Percentiles rank a stretch among this genome's conserved stretches.
These are phyloP conservation scores for Listrodromus nycthemerus DNA, from an alignment of 2,888 invertebrate genomes.

Conservation along the genomic window DNA sequence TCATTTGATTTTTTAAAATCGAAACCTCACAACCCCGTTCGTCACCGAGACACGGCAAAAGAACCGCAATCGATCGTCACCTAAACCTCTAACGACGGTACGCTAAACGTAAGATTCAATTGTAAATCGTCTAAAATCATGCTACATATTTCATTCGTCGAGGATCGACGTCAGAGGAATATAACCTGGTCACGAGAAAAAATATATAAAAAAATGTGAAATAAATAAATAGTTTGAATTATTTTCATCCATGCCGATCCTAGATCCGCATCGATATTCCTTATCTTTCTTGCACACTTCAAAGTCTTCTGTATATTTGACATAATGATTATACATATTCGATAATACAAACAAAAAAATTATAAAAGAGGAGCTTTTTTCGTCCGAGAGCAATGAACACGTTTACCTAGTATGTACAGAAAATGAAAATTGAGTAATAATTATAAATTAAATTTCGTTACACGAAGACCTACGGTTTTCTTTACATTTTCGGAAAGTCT, in stretches of 20 bases:
- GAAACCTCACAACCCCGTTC: slow-evolving; percentile 64
- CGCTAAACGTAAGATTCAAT: slow-evolving; percentile 66
- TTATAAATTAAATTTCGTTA: slow-evolving; percentile 67
- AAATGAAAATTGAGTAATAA: slow-evolving; percentile 65
- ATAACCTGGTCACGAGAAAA: slow-evolving; percentile 64
- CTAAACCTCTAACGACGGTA: slow-evolving; percentile 66
- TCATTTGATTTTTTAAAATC: slow-evolving; percentile 34
- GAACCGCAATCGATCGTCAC: slow-evolving; percentile 69
- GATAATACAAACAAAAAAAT: slow-evolving; percentile 52
- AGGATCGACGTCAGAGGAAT: slow-evolving; percentile 64
- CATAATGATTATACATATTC: slow-evolving; percentile 61
- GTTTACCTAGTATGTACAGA: slow-evolving; percentile 79
- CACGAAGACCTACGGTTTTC: slow-evolving; percentile 46
- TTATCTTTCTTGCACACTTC: slow-evolving; percentile 39
- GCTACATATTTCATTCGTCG: slow-evolving; percentile 71
- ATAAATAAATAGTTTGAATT: slow-evolving; percentile 69
- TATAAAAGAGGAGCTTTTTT: slow-evolving; percentile 65
- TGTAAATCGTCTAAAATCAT: slow-evolving; percentile 74
- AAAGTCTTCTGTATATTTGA: slow-evolving; percentile 51
- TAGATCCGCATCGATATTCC: slow-evolving; percentile 60
- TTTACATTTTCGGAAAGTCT: slow-evolving; percentile 55
- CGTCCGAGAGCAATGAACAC: slow-evolving; percentile 72
- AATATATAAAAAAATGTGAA: slow-evolving; percentile 45
- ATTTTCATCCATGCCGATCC: slow-evolving; percentile 66
- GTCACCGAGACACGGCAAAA: slow-evolving; percentile 70